Evolutionary conservation across 2,797 vertebrate genomes (phyloP), one percentile per base, ranked within the genome.

Genomic region (Malurus splendens): DNA sequence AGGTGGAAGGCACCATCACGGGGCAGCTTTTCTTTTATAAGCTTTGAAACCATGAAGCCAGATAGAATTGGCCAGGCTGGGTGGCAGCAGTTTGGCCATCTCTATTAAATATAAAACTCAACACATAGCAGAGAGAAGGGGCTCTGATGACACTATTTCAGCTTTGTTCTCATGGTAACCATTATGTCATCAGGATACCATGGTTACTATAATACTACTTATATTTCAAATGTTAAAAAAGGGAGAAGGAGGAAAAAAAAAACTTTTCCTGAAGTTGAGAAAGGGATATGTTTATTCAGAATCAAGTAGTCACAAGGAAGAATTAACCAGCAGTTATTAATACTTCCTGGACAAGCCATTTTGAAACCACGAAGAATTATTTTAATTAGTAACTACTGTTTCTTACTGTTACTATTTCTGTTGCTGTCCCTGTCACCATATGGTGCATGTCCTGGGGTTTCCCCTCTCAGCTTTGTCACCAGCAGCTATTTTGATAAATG

Each of bases 141-240:
- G 64, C 60, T 93, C 89, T 91, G 91, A 92, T 96, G 92, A 93
- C 94, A 96, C 93, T 89, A 76, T 94, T 95, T 93, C 90, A 91
- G 92, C 88, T 93, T 95, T 93, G 96, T 96, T 96, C 92, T 95
- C 95, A 95, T 96, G 95, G 96, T 95, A 95, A 96, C 96, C 84
- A 72, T 96, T 94, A 95, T 96, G 93, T 95, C 95, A 95, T 91
- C 90, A 92, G 90, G 92, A 90, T 95, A 85, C 95, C 96, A 96
- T 96, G 96, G 96, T 96, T 95, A 95, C 95, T 81, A 51, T 84
- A 94, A 94, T 93, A 90, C 88, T 95, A 81, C 87, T 94, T 95
- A 62, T 87, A 91, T 91, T 95, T 96, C 81, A 93, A 94, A 92
- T 93, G 93, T 93, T 93, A 67, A 72, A 95, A 94, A 90, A 95